These are phyloP conservation scores for Diadegma fenestrale DNA, from an alignment of 2,888 invertebrate genomes.

Conservation along the genomic window DNA sequence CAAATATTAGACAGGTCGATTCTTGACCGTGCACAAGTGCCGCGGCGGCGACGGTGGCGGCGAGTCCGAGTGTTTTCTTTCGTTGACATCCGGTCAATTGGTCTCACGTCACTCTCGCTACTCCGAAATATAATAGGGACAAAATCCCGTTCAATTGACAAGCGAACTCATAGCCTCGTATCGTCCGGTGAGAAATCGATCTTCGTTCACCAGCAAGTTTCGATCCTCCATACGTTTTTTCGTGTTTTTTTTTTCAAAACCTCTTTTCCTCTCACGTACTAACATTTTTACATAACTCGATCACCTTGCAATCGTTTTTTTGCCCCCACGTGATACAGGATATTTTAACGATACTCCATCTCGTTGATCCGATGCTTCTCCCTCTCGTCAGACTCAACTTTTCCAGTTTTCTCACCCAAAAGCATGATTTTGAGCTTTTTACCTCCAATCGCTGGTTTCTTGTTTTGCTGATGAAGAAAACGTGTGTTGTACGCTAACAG, in stretches of 20 bases:
- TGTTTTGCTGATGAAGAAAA: conserved; percentile 11
- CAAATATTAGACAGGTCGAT: conserved; percentile 20
- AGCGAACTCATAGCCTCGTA: background rate
- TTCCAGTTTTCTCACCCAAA: background rate
- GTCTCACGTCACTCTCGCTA: conserved; percentile 46
- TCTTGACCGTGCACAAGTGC: conserved; percentile 41
- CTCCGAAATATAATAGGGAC: background rate
- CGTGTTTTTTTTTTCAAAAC: conserved; percentile 5
- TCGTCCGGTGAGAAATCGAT: conserved; percentile 23
- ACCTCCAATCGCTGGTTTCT: background rate
- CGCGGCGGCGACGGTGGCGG: background rate
- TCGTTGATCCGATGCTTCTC: background rate
- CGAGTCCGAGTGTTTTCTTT: background rate
- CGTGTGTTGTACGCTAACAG: conserved; percentile 72
- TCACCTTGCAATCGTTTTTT: conserved; percentile 33
- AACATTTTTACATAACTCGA: conserved; percentile 53
- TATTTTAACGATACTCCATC: background rate
- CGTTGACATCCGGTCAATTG: conserved; percentile 53
- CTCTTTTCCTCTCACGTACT: conserved; percentile 9
- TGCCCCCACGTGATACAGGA: background rate
- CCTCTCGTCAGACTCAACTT: background rate
- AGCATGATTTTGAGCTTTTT: conserved; percentile 22
- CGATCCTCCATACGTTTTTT: conserved; percentile 5
- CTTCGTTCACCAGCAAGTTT: background rate
- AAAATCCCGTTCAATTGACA: conserved; percentile 42